A percentile compares a stretch with the other conserved stretches of the same genome.
Conservation (phyloP, 2,797 vertebrate genomes). For the Gymnoscopelus microlampas region DNA sequence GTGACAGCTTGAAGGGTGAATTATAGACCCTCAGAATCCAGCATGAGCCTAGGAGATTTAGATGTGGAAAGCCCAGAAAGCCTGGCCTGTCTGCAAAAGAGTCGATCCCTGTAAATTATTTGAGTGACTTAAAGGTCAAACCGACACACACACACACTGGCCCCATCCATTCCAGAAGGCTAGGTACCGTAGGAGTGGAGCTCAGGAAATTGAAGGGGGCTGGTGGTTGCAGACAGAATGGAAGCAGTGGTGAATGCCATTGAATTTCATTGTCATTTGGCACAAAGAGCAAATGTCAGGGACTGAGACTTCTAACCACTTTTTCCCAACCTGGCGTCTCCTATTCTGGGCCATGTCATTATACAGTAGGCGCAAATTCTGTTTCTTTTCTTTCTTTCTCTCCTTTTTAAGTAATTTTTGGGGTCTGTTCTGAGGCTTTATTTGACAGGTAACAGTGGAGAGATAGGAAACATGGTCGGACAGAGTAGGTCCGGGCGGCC, state of each 20-base stretch:
- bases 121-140: constrained; percentile 61
- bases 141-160: constrained; percentile 25
- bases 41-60: constrained; percentile 35
- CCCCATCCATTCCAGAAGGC: constrained; percentile 43
- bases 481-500: too few relatives aligned
- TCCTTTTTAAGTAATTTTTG: too few relatives aligned
- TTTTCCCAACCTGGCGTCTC: too few relatives aligned
- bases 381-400: too few relatives aligned
- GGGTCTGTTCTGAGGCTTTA: too few relatives aligned
- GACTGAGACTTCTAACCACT: too few relatives aligned
- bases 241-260: constrained; percentile 14
- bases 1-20: constrained; percentile 12
- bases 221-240: constrained; percentile 37
- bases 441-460: too few relatives aligned
- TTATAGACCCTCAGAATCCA: constrained; percentile 17
- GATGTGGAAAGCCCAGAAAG: constrained; percentile 38
- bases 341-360: too few relatives aligned
- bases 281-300: constrained; percentile 1
- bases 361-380: too few relatives aligned
- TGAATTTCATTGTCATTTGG: constrained; percentile 24
- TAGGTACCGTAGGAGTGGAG: constrained; percentile 36
- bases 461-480: too few relatives aligned
- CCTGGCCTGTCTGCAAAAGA: constrained; percentile 28
- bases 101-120: constrained; percentile 44
- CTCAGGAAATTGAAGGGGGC: constrained; percentile 31